Base-by-base conservation (phyloP, 2,888 invertebrate genomes). In the Drosophila putrida region DNA sequence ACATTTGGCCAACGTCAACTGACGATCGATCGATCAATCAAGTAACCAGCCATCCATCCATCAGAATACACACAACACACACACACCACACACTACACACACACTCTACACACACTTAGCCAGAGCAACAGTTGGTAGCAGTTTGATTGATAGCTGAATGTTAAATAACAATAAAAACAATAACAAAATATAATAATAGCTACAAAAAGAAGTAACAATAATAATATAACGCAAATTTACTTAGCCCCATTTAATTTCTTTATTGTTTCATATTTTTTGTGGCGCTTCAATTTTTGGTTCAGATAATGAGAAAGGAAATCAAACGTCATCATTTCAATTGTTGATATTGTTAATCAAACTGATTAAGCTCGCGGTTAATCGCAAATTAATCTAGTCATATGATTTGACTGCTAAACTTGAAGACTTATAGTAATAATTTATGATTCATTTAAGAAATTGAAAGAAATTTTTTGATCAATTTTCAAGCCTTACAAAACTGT, bases 1-100 rank as follows among this genome's bases (percentile, higher is more conserved):
- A 87, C 85, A 82, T 88, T 83, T 83, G 87, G 82, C 82, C 83
- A 82, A 77, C 73, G 59, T 76, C 69, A 78, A 33, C 58, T 67
- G 75, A 68, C 71, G 70, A 78, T 55, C 81, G 78, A 82, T 83
- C 87, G 88, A 87, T 87, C 87, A 88, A 88, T 87, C 87, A 89
- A 58, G 20, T 27, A 64, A 70, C 55, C 84, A 78, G 71, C 82
- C 82, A 84, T 66, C 88, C 88, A 89, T 89, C 89, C 85, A 87
- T 76, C 81, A 63, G 78, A 70, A 75, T 49, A 57, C 51, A 59
- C 70, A 55, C 73, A 62, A 63, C 49, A 72, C 20, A 46, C 44
- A 13, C 35, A 51, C 38, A 35, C 8, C 31, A 51, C 49, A 62
- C 46, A 28, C 31, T 50, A 10, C 10, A 57, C 36, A 50, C 44